Conservation (phyloP, 2,113 vertebrate species). For the Misgurnus anguillicaudatus region DNA sequence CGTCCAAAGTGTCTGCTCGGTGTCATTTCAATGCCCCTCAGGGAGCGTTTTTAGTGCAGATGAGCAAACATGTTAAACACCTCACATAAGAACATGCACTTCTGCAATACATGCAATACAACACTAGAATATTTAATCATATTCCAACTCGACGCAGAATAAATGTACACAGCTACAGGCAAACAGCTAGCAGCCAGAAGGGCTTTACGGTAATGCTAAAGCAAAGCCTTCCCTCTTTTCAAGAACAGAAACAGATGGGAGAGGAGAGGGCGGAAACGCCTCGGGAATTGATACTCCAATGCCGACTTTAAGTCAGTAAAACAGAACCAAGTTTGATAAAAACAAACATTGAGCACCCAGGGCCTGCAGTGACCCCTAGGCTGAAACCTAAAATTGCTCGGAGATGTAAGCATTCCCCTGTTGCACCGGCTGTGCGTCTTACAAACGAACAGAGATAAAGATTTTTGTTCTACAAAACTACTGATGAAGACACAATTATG, state of each 20-base stretch:
- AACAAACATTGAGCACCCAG: slow-evolving; percentile 21
- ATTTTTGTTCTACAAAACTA: too few relatives aligned
- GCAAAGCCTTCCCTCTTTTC: slow-evolving; percentile 3
- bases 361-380: slow-evolving; percentile 28
- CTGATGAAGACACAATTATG: slow-evolving; percentile 11
- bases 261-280: slow-evolving; percentile 15
- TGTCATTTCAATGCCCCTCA: background rate
- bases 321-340: slow-evolving; percentile 28
- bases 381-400: slow-evolving; percentile 14
- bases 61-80: background rate
- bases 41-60: slow-evolving; percentile 2
- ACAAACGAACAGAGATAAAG: background rate
- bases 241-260: slow-evolving; percentile 8
- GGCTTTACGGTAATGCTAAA: background rate
- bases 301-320: slow-evolving; percentile 2
- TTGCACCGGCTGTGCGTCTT: background rate
- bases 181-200: slow-evolving; percentile 3
- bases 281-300: background rate
- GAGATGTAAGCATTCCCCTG: slow-evolving; percentile 4
- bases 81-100: background rate
- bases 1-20: background rate
- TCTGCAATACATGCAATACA: background rate
- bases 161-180: slow-evolving; percentile 13
- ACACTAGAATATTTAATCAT: background rate
- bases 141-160: background rate